phyloP scores from a whole-genome alignment of 53 echinoderm and acorn worm genomes.

The Zoroaster sp. region DNA sequence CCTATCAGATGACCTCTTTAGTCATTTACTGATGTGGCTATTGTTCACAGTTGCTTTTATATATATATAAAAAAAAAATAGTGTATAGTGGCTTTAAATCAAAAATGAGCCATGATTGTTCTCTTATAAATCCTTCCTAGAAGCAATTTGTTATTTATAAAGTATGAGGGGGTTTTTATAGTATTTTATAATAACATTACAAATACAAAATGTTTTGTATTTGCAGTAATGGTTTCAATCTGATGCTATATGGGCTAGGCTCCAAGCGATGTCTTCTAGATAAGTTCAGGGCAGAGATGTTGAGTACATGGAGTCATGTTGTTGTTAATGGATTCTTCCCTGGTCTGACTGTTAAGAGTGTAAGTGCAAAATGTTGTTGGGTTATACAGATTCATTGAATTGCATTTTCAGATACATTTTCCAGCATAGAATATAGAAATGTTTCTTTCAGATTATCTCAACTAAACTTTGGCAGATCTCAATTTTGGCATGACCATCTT shows the following conservation, averaged over 20 bases:
- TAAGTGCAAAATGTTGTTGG: constrained; percentile 43
- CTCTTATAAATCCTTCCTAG: too few species aligned
- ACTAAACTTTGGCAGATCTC: too few species aligned
- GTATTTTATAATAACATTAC: not conserved
- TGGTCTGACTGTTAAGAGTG: constrained; percentile 85
- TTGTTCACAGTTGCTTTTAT: too few species aligned
- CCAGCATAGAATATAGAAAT: not conserved
- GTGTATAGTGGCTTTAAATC: too few species aligned
- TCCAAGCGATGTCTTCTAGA: constrained; percentile 85
- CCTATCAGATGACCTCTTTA: too few species aligned
- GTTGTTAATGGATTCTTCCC: constrained; percentile 99
- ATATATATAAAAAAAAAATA: too few species aligned
- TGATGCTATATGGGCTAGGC: constrained; percentile 90
- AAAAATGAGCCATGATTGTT: too few species aligned
- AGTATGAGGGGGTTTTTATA: not conserved
- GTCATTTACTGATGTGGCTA: too few species aligned
- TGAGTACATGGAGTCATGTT: constrained; percentile 68
- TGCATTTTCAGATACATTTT: not conserved
- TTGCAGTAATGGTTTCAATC: constrained; percentile 90
- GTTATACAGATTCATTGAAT: too few species aligned
- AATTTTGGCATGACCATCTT: too few species aligned
- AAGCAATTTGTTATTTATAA: not conserved
- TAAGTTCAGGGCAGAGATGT: constrained; percentile 67
- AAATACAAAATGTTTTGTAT: not conserved
- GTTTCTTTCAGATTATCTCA: not conserved